These are phyloP conservation scores for Neosalanx taihuensis DNA, from an alignment of 2,797 vertebrate genomes.

Conservation along the genomic window DNA sequence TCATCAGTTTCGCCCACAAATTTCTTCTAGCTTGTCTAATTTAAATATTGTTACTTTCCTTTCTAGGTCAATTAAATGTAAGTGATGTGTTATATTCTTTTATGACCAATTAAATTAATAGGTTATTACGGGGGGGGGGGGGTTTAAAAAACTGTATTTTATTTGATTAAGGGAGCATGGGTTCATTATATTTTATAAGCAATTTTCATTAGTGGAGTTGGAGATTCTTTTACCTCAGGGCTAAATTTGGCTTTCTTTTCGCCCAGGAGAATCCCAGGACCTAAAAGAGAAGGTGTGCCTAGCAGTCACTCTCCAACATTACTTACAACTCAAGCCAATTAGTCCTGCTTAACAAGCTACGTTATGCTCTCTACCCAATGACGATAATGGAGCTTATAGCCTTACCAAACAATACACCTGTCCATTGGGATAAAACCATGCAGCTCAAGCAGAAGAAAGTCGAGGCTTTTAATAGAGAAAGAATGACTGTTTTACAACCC, in stretches of 20 bases:
- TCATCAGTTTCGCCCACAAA: conserved; percentile 62
- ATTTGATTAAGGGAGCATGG: conserved; percentile 98
- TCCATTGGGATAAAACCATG: conserved; percentile 90
- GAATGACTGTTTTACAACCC: conserved; percentile 86
- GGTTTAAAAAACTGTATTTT: conserved; percentile 80
- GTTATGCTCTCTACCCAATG: conserved; percentile 89
- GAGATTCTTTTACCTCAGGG: conserved; percentile 90
- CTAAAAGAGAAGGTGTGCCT: conserved; percentile 88
- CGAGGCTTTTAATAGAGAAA: conserved; percentile 79
- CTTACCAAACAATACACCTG: conserved; percentile 98
- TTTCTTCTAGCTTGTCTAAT: conserved; percentile 82
- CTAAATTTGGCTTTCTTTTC: conserved; percentile 91
- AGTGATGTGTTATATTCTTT: conserved; percentile 98
- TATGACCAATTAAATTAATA: conserved; percentile 99
- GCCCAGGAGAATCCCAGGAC: conserved; percentile 82
- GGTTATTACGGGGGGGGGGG: conserved; percentile 81
- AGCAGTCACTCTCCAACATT: conserved; percentile 86
- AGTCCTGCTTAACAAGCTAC: conserved; percentile 92
- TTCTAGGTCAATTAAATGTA: conserved; percentile 99
- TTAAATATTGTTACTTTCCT: conserved; percentile 94
- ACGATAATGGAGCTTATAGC: conserved; percentile 94
- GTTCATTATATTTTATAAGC: conserved; percentile 99
- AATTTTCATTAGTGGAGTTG: conserved; percentile 93
- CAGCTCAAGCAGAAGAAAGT: conserved; percentile 92
- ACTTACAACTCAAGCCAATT: conserved; percentile 99